Conservation (phyloP, 2,797 vertebrate genomes). For the Microctenopoma stevenorrisi region DNA sequence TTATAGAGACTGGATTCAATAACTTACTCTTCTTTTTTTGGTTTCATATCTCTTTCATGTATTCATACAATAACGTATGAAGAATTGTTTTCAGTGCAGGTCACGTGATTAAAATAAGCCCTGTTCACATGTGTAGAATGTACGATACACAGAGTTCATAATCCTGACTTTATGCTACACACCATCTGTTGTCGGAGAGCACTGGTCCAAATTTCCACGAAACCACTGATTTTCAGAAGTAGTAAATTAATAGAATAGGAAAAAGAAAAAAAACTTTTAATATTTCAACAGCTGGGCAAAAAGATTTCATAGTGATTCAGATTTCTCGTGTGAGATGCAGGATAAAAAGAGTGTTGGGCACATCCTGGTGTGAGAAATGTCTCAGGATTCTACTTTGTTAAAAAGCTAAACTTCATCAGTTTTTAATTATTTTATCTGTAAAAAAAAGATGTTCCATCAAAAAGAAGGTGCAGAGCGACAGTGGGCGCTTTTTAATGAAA, state of each 20-base stretch:
- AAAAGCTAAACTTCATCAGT: background rate
- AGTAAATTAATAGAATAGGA: background rate
- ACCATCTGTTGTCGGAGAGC: slow-evolving; percentile 58
- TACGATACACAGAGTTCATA: slow-evolving; percentile 47
- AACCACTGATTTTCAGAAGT: background rate
- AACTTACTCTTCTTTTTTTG: no score
- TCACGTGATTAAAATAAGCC: slow-evolving; percentile 27
- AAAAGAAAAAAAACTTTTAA: background rate
- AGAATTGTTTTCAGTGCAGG: background rate
- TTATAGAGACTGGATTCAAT: no score
- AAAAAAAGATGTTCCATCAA: background rate
- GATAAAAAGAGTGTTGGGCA: background rate
- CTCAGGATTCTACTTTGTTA: slow-evolving; percentile 1
- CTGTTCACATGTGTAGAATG: slow-evolving; percentile 36
- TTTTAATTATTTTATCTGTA: background rate
- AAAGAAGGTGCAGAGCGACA: background rate
- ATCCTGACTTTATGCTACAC: slow-evolving; percentile 56
- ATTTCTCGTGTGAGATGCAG: no score
- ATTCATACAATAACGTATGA: background rate
- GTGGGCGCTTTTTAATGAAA: background rate
- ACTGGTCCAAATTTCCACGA: slow-evolving; percentile 4
- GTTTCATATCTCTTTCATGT: no score
- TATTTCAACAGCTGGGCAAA: no score
- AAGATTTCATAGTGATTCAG: no score
- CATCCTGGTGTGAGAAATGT: slow-evolving; percentile 9